Evolutionary conservation across 2,888 invertebrate genomes (phyloP).

Genomic region (Caenorhabditis sp.): DNA sequence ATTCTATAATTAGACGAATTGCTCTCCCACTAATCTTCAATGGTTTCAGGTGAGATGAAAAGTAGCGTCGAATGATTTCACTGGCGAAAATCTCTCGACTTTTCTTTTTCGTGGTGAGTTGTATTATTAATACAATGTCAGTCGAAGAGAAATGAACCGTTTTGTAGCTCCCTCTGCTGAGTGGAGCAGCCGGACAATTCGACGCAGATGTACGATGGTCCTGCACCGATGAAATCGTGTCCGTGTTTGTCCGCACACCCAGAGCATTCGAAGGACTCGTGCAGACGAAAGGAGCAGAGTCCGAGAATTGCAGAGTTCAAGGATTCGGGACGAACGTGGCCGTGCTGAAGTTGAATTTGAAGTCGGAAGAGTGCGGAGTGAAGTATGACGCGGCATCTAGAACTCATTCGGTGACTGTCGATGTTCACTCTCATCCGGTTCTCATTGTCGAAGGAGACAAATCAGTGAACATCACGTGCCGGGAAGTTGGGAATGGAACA

Average conservation of each 20-base stretch:
- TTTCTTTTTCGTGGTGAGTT: constrained; percentile 22
- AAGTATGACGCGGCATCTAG: constrained; percentile 33
- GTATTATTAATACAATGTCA: too few relatives aligned
- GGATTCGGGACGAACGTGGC: constrained; percentile 63
- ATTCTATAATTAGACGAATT: background rate
- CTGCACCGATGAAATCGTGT: constrained; percentile 46
- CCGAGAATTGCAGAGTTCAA: constrained; percentile 41
- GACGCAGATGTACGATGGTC: constrained; percentile 59
- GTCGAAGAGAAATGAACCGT: background rate
- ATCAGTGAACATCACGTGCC: constrained; percentile 58
- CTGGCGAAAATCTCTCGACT: constrained; percentile 34
- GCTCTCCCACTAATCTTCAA: background rate
- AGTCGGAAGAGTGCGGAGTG: constrained; percentile 53
- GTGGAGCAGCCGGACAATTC: constrained; percentile 24
- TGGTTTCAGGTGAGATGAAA: constrained; percentile 47
- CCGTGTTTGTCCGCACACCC: constrained; percentile 53
- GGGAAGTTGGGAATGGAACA: constrained; percentile 24
- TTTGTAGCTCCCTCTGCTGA: constrained; percentile 32
- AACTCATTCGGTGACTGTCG: constrained; percentile 45
- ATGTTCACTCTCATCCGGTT: constrained; percentile 63
- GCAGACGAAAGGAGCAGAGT: constrained; percentile 14
- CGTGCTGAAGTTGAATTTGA: constrained; percentile 51
- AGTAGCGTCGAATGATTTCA: constrained; percentile 52
- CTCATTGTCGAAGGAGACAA: constrained; percentile 63
- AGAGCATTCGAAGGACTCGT: constrained; percentile 60